A percentile compares a stretch with the other conserved stretches of the same genome.
Evolutionary conservation across 2,113 vertebrate species (phyloP).

Genomic region (Festucalex cinctus): DNA sequence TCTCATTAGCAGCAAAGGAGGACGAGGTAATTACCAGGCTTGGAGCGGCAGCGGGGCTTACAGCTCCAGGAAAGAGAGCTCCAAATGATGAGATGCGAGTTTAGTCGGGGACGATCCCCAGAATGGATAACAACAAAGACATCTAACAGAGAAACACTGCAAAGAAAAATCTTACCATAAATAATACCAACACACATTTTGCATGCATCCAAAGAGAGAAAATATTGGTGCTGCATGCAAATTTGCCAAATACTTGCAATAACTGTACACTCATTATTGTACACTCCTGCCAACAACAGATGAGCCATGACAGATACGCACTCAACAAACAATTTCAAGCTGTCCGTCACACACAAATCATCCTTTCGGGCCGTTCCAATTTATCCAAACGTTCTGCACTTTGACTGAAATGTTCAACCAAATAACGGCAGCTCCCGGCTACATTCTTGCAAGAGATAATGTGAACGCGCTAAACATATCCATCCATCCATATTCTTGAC

Average conservation of each 20-base stretch:
- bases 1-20: constrained; percentile 73
- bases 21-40: constrained; percentile 65
- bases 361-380: background rate
- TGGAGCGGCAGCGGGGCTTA: constrained; percentile 58
- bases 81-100: constrained; percentile 37
- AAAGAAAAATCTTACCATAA: background rate
- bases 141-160: constrained; percentile 19
- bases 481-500: no score
- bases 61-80: constrained; percentile 39
- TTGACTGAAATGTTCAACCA: background rate
- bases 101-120: constrained; percentile 14
- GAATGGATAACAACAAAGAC: constrained; percentile 9
- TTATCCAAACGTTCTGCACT: background rate
- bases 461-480: background rate
- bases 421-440: background rate
- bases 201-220: background rate
- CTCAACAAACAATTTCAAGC: constrained; percentile 1
- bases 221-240: background rate
- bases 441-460: background rate
- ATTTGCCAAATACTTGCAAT: background rate
- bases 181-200: background rate
- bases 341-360: background rate
- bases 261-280: background rate
- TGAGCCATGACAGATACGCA: background rate
- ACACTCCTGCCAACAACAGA: background rate